Evolutionary conservation across 2,888 invertebrate genomes (phyloP), one percentile per base, ranked within the genome.

Genomic region (Meganola albula): DNA sequence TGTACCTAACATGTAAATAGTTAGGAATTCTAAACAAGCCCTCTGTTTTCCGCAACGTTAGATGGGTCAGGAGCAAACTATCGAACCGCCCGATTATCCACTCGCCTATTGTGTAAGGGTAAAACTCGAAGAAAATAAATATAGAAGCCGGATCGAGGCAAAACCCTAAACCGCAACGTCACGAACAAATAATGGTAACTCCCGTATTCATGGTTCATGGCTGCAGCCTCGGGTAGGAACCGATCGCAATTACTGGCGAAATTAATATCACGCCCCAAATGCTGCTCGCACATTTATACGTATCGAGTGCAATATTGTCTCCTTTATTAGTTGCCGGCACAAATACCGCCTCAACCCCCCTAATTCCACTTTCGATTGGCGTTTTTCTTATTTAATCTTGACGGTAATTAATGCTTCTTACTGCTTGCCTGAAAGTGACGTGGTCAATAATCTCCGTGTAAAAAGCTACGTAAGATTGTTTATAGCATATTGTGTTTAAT

Each of bases 251-350:
- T 85, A 85, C 84, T 74, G 77, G 67, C 74, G 67, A 84, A 84
- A 85, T 85, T 85, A 85, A 85, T 85, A 85, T 83, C 78, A 71
- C 78, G 79, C 79, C 76, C 83, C 80, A 82, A 85, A 84, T 84
- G 82, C 78, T 79, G 62, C 82, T 74, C 76, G 71, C 79, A 74
- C 78, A 80, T 85, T 84, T 84, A 83, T 84, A 83, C 77, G 74
- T 82, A 82, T 85, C 74, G 83, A 84, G 72, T 85, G 85, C 85
- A 85, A 85, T 85, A 85, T 82, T 84, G 85, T 84, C 84, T 84
- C 80, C 80, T 80, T 83, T 85, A 85, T 85, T 85, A 84, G 82
- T 82, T 72, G 68, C 68, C 65, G 75, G 71, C 75, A 84, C 78
- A 78, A 84, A 83, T 82, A 82, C 73, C 69, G 70, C 68, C 65